These are phyloP conservation scores for Nicator chloris DNA, from an alignment of 2,113 vertebrate species.

Conservation along the genomic window DNA sequence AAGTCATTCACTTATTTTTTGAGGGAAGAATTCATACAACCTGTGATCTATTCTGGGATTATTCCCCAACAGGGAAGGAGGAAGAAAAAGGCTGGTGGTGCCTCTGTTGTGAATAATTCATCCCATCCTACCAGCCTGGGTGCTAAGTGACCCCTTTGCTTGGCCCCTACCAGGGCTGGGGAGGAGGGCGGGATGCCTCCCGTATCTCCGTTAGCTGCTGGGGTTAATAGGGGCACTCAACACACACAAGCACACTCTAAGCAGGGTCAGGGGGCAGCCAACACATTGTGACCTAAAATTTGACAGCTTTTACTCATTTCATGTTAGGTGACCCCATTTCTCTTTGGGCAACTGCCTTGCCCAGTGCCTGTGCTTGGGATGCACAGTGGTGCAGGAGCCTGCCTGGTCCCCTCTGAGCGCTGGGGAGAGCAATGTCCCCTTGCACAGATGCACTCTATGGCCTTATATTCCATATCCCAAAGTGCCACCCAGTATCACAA, in stretches of 20 bases:
- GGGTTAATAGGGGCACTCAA: slow-evolving; percentile 50
- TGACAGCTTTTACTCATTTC: slow-evolving; percentile 30
- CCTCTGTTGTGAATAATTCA: slow-evolving; percentile 45
- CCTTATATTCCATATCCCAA: background rate
- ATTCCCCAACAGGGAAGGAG: background rate
- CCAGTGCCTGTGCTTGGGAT: background rate
- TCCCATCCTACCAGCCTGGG: background rate
- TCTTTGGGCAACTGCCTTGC: background rate
- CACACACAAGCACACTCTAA: slow-evolving; percentile 7
- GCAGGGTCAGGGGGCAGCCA: slow-evolving; percentile 38
- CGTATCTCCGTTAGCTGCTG: background rate
- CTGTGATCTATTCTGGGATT: background rate
- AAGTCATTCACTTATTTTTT: slow-evolving; percentile 5
- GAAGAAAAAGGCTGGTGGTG: background rate
- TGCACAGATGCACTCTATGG: background rate
- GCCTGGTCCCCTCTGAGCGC: background rate
- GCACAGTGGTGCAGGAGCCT: background rate
- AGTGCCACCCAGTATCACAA: background rate
- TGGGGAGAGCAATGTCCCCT: background rate
- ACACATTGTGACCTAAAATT: slow-evolving; percentile 50
- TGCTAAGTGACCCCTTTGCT: background rate
- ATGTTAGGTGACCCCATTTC: background rate
- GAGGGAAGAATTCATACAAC: background rate
- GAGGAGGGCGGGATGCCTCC: background rate
- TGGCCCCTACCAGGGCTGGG: background rate